These are phyloP conservation scores for Narcine bancroftii DNA, from an alignment of 2,113 vertebrate genomes.

Conservation along the genomic window DNA sequence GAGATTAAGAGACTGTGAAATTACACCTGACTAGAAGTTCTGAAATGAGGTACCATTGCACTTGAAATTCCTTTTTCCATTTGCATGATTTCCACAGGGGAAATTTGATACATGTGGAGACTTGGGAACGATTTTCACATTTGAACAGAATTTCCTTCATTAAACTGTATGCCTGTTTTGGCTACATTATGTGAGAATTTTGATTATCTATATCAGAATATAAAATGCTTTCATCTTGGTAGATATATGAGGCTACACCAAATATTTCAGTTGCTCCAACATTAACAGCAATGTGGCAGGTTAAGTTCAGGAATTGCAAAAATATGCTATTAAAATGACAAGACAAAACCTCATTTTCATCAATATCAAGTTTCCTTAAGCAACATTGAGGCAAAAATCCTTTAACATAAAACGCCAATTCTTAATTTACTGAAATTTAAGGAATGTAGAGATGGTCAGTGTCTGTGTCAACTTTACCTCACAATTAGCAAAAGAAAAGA, in stretches of 20 bases:
- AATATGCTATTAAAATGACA: background rate
- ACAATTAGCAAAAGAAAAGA: no score
- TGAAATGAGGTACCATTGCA: background rate
- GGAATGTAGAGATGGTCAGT: background rate
- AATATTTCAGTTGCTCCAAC: background rate
- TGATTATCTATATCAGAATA: background rate
- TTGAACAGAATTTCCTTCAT: background rate
- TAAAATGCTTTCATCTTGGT: background rate
- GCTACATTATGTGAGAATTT: background rate
- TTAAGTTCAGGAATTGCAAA: background rate
- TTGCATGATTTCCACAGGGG: background rate
- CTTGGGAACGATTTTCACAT: background rate
- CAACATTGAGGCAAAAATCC: background rate
- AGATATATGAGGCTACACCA: background rate
- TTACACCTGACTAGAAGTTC: background rate
- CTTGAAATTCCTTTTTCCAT: background rate
- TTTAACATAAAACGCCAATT: background rate
- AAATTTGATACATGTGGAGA: background rate
- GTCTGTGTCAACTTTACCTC: no score
- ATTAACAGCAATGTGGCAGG: background rate
- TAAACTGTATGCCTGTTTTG: background rate
- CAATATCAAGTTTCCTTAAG: background rate
- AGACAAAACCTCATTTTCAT: background rate
- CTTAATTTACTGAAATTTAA: background rate
- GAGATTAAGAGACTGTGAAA: background rate